A percentile compares a stretch with the other conserved stretches of the same genome.
phyloP scores from a whole-genome alignment of 2,113 vertebrate species.

The Nematolebias whitei region DNA sequence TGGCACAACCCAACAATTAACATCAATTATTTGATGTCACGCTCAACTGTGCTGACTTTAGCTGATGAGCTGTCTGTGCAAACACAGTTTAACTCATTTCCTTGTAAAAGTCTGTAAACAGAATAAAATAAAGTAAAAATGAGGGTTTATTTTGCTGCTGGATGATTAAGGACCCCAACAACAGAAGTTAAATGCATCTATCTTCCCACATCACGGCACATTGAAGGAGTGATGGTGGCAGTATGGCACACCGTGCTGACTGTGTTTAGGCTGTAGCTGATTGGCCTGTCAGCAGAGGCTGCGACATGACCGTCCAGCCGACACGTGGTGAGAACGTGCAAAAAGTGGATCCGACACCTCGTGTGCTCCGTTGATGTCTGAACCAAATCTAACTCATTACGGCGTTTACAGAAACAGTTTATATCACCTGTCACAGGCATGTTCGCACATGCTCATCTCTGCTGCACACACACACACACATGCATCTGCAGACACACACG shows the following conservation, averaged over 20 bases:
- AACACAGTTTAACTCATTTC: constrained; percentile 50
- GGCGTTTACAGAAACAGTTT: constrained; percentile 62
- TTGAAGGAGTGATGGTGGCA: constrained; percentile 38
- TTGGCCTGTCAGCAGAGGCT: constrained; percentile 62
- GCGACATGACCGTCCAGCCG: constrained; percentile 51
- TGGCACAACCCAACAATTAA: no score
- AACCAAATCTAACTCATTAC: constrained; percentile 48
- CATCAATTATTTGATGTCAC: constrained; percentile 55
- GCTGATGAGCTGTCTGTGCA: constrained; percentile 65
- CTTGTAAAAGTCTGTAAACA: constrained; percentile 30
- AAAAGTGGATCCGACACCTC: constrained; percentile 60
- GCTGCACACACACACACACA: constrained; percentile 1
- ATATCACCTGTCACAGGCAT: constrained; percentile 43
- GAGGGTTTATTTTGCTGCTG: constrained; percentile 3
- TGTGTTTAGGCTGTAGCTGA: constrained; percentile 57
- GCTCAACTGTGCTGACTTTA: constrained; percentile 62
- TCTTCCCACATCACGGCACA: constrained; percentile 15
- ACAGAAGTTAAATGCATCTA: constrained; percentile 7
- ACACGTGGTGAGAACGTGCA: constrained; percentile 39
- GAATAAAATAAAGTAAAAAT: constrained; percentile 19
- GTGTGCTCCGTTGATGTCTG: constrained; percentile 30
- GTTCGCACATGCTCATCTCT: constrained; percentile 25
- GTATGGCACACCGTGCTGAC: constrained; percentile 29
- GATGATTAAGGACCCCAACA: not conserved
- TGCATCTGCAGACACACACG: not conserved